Percentiles rank a stretch among this genome's conserved stretches.
Conservation (phyloP, 1,140 invertebrate species). For the Adelges cooleyi region DNA sequence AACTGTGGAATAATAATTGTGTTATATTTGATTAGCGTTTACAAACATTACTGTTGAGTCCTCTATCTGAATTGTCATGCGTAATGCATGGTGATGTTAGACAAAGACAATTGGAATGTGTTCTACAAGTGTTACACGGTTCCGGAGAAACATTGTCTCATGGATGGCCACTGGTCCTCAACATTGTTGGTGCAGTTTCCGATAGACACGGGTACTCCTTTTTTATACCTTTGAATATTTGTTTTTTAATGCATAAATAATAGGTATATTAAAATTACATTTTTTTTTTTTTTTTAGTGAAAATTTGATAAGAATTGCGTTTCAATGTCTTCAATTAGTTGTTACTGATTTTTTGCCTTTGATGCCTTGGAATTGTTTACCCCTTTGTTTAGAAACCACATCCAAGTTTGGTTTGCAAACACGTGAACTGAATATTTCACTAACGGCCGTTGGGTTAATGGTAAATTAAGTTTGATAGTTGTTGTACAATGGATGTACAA, state of each 20-base stretch:
- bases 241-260: background rate
- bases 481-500: background rate
- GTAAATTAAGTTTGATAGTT: conserved; percentile 48
- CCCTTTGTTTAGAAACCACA: conserved; percentile 84
- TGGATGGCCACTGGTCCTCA: conserved; percentile 88
- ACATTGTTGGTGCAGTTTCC: conserved; percentile 86
- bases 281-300: conserved; percentile 50
- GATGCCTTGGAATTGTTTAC: conserved; percentile 76
- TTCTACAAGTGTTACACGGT: conserved; percentile 82
- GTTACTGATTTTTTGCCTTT: conserved; percentile 90
- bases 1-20: no score
- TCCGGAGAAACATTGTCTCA: conserved; percentile 81
- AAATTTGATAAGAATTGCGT: conserved; percentile 80
- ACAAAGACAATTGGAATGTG: conserved; percentile 88
- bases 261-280: background rate
- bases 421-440: conserved; percentile 92
- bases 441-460: conserved; percentile 95
- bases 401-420: conserved; percentile 93
- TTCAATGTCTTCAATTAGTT: conserved; percentile 90
- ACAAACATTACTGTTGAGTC: conserved; percentile 72
- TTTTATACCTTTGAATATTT: background rate
- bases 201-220: conserved; percentile 70
- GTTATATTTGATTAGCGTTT: conserved; percentile 49
- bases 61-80: conserved; percentile 77
- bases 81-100: conserved; percentile 86